phyloP scores from a whole-genome alignment of 2,113 vertebrate genomes.

The Eudyptes chrysolophus region DNA sequence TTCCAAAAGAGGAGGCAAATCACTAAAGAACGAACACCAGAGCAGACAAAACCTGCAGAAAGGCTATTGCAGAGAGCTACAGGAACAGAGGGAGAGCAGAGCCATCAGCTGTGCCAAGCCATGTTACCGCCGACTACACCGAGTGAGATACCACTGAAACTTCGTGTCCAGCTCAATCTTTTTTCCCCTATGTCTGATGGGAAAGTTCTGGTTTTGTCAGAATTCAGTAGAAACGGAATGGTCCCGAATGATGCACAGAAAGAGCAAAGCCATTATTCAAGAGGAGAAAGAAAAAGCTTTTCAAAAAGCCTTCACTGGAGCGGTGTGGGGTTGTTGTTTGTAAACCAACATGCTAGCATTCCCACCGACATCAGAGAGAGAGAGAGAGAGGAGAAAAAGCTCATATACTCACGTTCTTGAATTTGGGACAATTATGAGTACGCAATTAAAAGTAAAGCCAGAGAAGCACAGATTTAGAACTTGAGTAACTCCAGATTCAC shows the following conservation, averaged over 20 bases:
- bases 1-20: neutral
- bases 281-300: neutral
- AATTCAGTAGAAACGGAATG: fast-evolving
- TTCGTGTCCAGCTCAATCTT: fast-evolving
- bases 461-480: neutral
- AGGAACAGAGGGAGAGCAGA: neutral
- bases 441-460: neutral
- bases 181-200: fast-evolving
- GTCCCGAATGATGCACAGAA: too few relatives aligned
- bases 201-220: neutral
- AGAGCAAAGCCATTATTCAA: neutral
- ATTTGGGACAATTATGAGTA: fast-evolving
- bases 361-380: neutral
- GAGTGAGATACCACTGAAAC: fast-evolving
- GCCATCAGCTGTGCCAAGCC: neutral
- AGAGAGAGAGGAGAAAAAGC: neutral
- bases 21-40: fast-evolving
- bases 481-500: neutral
- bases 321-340: fast-evolving
- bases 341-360: too few relatives aligned
- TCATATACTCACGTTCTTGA: fast-evolving
- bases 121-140: fast-evolving
- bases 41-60: neutral
- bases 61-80: neutral
- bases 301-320: neutral